These are phyloP conservation scores for Cosmia pyralina DNA, from an alignment of 2,888 invertebrate genomes.

Conservation along the genomic window DNA sequence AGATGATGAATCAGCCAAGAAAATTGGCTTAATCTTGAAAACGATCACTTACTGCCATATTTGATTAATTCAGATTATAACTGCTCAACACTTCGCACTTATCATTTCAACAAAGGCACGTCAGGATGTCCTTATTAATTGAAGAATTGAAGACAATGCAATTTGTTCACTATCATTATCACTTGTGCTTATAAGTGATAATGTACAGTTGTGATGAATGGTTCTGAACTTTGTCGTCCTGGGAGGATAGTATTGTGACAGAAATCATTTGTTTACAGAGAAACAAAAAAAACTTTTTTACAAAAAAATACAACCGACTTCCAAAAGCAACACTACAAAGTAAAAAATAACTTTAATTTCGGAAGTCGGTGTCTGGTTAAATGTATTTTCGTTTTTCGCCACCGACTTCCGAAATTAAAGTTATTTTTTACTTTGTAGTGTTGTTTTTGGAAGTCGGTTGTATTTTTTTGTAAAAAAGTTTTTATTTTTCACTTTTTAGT, in stretches of 20 bases:
- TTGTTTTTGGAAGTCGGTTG: too few species aligned
- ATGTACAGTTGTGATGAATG: constrained; percentile 45
- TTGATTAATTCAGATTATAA: constrained; percentile 50
- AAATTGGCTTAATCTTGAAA: constrained; percentile 29
- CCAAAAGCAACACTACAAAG: too few species aligned
- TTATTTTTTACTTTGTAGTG: too few species aligned
- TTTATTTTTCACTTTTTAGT: too few species aligned
- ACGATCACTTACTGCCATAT: constrained; percentile 36
- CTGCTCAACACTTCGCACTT: constrained; percentile 43
- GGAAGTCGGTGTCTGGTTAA: too few species aligned
- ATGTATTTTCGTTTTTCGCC: too few species aligned
- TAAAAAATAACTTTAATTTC: too few species aligned
- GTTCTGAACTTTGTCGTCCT: constrained; percentile 6
- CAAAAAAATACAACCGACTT: too few species aligned
- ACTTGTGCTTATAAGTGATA: too few species aligned
- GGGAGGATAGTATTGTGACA: constrained; percentile 8
- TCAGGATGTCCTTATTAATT: constrained; percentile 72
- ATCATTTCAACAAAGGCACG: constrained; percentile 50
- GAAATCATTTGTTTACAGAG: constrained; percentile 4
- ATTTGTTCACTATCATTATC: constrained; percentile 56
- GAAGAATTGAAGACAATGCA: constrained; percentile 62
- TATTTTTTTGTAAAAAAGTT: too few species aligned
- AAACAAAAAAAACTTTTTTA: too few species aligned
- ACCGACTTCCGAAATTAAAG: too few species aligned
- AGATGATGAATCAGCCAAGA: constrained; percentile 22